Percentiles rank a stretch among this genome's conserved stretches.
Conservation (phyloP, 1,140 invertebrate genomes). For the Tachypleus tridentatus region DNA sequence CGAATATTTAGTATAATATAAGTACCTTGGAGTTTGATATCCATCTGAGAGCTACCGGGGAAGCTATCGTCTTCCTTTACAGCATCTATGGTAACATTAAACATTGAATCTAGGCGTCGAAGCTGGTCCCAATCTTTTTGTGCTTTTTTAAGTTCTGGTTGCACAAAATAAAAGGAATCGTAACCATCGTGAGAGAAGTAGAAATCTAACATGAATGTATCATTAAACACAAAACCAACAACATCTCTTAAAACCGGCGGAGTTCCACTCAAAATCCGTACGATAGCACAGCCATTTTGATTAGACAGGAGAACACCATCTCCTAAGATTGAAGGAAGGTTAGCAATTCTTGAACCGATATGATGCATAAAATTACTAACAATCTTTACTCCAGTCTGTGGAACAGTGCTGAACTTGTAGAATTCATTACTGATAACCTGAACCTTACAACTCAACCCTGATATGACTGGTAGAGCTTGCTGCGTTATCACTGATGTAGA, state of each 20-base stretch:
- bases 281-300: conserved; percentile 53
- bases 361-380: conserved; percentile 36
- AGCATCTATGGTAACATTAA: conserved; percentile 77
- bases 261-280: conserved; percentile 46
- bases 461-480: conserved; percentile 18
- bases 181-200: conserved; percentile 81
- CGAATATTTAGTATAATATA: conserved; percentile 37
- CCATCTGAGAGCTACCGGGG: conserved; percentile 28
- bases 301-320: conserved; percentile 74
- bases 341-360: conserved; percentile 32
- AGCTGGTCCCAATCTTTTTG: conserved; percentile 76
- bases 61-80: conserved; percentile 40
- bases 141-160: conserved; percentile 69
- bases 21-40: conserved; percentile 56
- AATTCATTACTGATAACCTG: conserved; percentile 17
- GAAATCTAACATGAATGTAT: conserved; percentile 73
- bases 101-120: conserved; percentile 52
- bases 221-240: conserved; percentile 85
- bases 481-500: conserved; percentile 1
- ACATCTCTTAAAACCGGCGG: conserved; percentile 81
- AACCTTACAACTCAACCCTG: conserved; percentile 17
- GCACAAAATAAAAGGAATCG: conserved; percentile 91
- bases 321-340: conserved; percentile 51
- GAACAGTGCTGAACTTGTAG: conserved; percentile 21
- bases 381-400: conserved; percentile 12